Conservation (phyloP, 92 coral and sea anemone species). For the Pocillopora grandis region DNA sequence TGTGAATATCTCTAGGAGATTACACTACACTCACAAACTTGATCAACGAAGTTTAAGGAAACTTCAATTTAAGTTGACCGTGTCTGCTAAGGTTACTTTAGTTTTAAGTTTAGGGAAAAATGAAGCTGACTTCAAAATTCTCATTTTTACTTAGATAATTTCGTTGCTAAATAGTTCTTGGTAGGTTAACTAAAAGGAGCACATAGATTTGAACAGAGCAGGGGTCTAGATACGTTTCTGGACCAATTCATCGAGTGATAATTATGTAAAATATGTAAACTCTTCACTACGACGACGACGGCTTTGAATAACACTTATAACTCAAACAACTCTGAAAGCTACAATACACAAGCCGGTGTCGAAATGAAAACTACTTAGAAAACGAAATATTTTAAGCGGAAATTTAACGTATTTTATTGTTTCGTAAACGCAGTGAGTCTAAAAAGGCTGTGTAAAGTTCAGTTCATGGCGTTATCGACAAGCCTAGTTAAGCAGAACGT, state of each 20-base stretch:
- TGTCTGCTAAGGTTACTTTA: no score
- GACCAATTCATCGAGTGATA: background rate
- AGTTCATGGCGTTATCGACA: constrained; percentile 3
- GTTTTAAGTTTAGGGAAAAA: no score
- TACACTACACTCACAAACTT: no score
- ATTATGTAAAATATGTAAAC: background rate
- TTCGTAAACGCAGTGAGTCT: background rate
- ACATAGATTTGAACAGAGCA: background rate
- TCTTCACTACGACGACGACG: background rate
- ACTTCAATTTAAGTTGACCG: no score
- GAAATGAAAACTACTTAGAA: background rate
- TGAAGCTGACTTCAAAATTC: no score
- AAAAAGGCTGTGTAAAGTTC: background rate
- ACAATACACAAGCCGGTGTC: background rate
- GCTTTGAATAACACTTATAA: background rate
- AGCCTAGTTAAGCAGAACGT: constrained; percentile 17
- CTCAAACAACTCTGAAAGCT: background rate
- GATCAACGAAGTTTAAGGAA: no score
- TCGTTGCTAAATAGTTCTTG: no score
- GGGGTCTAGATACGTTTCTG: background rate
- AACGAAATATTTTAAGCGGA: background rate
- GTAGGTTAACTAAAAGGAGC: no score
- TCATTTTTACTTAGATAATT: no score
- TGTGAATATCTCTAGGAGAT: no score
- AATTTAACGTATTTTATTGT: background rate